A percentile compares a stretch with the other conserved stretches of the same genome.
Conservation (phyloP, 1,140 invertebrate species). For the Stenopsyche tienmushanensis region DNA sequence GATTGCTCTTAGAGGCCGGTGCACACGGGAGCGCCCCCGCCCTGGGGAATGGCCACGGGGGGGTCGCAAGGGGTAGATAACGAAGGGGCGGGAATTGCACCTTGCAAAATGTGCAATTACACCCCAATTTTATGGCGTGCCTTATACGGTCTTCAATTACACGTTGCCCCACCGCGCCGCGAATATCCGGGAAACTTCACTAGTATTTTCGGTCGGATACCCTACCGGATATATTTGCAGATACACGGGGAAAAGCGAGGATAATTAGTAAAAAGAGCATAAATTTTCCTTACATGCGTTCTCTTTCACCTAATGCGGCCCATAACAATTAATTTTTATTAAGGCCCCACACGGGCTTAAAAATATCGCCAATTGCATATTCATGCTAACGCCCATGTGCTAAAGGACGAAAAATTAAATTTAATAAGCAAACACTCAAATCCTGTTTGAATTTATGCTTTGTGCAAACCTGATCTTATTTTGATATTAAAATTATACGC, state of each 20-base stretch:
- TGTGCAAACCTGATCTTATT: too few species aligned
- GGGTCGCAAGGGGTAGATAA: not conserved
- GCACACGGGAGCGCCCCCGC: not conserved
- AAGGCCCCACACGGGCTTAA: too few species aligned
- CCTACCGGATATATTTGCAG: not conserved
- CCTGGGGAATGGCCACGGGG: conserved; percentile 19
- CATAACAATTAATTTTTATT: conserved; percentile 24
- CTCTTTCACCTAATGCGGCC: conserved; percentile 7
- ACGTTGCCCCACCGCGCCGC: not conserved
- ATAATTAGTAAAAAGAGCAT: conserved; percentile 24
- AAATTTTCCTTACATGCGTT: conserved; percentile 20
- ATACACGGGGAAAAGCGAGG: not conserved
- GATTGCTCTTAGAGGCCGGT: conserved; percentile 37
- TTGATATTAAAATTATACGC: too few species aligned
- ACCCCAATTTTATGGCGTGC: conserved; percentile 39
- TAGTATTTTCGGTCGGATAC: not conserved
- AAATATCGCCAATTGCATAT: too few species aligned
- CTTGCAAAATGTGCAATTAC: conserved; percentile 40
- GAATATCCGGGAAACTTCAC: conserved; percentile 3
- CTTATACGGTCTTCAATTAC: conserved; percentile 39
- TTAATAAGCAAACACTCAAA: too few species aligned
- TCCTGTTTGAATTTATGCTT: too few species aligned
- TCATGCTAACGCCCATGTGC: too few species aligned
- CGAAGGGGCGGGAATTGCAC: conserved; percentile 13
- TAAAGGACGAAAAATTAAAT: too few species aligned